Evolutionary conservation across 2,888 invertebrate species (phyloP), one percentile per base, ranked within the genome.

Genomic region (Aspidiotus destructor): DNA sequence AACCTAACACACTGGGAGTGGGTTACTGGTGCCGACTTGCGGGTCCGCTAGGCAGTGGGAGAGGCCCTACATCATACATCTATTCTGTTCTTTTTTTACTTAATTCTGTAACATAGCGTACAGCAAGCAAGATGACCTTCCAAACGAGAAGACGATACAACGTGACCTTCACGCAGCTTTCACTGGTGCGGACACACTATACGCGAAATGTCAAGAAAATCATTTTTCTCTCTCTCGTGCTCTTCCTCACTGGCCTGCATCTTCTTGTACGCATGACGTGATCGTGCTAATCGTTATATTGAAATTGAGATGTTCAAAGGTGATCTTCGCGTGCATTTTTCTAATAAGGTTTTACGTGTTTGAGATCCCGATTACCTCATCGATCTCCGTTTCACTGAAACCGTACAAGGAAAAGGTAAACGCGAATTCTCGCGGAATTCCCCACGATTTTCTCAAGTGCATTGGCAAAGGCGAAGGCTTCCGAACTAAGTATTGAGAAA

Each of bases 151-250:
- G 63, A 63, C 40, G 63, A 52, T 63, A 63, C 52, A n/a, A 63
- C 63, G 41, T 63, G 63, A 63, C 63, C 63, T 63, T 63, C 52
- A 63, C 40, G 17, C 53, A 63, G 63, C 63, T 63, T 63, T 63
- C 63, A 63, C 63, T 63, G 63, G 63, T 54, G 15, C 63, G 63
- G 54, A 54, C 63, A 41, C 63, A 63, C 41, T 48, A 48, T 48
- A 63, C 53, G 41, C 63, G 63, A 53, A 63, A 63, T 63, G 63
- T 63, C 63, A 63, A 63, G 63, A 63, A 63, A 63, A 63, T 63
- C 41, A 63, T 63, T 48, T 48, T 13, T 48, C 48, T 48, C 48
- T 48, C 48, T 48, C 48, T 48, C 48, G 28, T 28, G 28, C 28
- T 28, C 28, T 28, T 28, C 28, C 28, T 28, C 28, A 28, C 28